phyloP scores from a whole-genome alignment of 2,888 invertebrate species.

The Lasioglossum lativentre region DNA sequence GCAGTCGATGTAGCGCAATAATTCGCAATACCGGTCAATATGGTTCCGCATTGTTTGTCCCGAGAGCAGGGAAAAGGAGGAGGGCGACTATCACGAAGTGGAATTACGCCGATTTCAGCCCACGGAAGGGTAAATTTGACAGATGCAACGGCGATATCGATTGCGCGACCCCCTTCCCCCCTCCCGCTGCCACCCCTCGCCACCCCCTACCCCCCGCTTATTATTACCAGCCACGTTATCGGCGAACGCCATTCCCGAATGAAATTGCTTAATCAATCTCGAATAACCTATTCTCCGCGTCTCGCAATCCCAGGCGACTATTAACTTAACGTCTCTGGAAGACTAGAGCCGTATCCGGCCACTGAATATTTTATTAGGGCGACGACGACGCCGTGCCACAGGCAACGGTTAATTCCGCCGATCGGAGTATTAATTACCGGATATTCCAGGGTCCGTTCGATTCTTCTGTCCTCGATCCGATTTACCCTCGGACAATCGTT shows the following conservation, averaged over 20 bases:
- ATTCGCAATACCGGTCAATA: conserved; percentile 74
- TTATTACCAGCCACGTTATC: conserved; percentile 49
- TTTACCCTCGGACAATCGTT: neutral
- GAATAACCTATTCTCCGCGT: neutral
- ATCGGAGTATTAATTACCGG: neutral
- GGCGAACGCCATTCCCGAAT: conserved; percentile 24
- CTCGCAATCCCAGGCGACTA: neutral
- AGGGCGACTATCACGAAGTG: conserved; percentile 47
- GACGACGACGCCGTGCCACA: neutral
- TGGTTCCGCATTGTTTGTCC: conserved; percentile 67
- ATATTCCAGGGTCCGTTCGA: neutral
- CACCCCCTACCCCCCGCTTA: conserved; percentile 8
- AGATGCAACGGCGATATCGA: conserved; percentile 76
- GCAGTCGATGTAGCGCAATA: conserved; percentile 74
- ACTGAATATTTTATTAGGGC: neutral
- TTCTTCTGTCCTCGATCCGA: neutral
- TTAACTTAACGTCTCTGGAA: neutral
- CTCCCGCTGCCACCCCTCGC: too few relatives aligned
- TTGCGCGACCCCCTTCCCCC: conserved; percentile 57
- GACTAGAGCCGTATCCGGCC: neutral
- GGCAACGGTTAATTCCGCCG: neutral
- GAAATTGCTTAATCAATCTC: conserved; percentile 42
- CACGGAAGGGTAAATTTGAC: conserved; percentile 78
- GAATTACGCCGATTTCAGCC: conserved; percentile 63
- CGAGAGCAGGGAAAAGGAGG: conserved; percentile 5